Conservation (phyloP, 2,888 invertebrate genomes). For the Melanargia galathea region DNA sequence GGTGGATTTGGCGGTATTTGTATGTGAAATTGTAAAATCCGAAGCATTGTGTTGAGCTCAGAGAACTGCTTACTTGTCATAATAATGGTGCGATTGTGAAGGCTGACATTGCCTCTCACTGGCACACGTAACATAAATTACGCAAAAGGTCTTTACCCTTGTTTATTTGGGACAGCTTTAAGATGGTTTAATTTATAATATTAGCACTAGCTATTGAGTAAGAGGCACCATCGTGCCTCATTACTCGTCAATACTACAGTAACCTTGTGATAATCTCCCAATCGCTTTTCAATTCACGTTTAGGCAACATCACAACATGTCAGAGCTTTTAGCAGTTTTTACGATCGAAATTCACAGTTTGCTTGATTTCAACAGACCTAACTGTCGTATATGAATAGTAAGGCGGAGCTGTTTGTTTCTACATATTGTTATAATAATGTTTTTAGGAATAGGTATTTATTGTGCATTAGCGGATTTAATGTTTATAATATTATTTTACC, state of each 20-base stretch:
- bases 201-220: slow-evolving; percentile 68
- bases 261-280: slow-evolving; percentile 50
- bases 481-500: no score
- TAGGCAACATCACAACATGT: slow-evolving; percentile 49
- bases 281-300: slow-evolving; percentile 60
- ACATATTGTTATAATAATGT: neutral
- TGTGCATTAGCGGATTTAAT: no score
- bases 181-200: slow-evolving; percentile 74
- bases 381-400: slow-evolving; percentile 21
- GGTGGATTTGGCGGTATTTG: slow-evolving; percentile 20
- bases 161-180: slow-evolving; percentile 76
- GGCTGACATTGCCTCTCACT: slow-evolving; percentile 81
- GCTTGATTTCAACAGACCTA: slow-evolving; percentile 52
- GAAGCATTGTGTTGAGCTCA: slow-evolving; percentile 50
- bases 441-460: neutral
- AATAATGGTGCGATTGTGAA: slow-evolving; percentile 60
- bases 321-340: slow-evolving; percentile 55
- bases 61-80: slow-evolving; percentile 60
- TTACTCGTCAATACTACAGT: slow-evolving; percentile 27
- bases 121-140: slow-evolving; percentile 70
- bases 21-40: slow-evolving; percentile 36
- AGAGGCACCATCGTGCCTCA: slow-evolving; percentile 51
- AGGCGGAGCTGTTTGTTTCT: slow-evolving; percentile 2
- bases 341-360: slow-evolving; percentile 46
- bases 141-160: slow-evolving; percentile 81